Conservation (phyloP, 1,140 invertebrate genomes). For the Microplitis demolitor region DNA sequence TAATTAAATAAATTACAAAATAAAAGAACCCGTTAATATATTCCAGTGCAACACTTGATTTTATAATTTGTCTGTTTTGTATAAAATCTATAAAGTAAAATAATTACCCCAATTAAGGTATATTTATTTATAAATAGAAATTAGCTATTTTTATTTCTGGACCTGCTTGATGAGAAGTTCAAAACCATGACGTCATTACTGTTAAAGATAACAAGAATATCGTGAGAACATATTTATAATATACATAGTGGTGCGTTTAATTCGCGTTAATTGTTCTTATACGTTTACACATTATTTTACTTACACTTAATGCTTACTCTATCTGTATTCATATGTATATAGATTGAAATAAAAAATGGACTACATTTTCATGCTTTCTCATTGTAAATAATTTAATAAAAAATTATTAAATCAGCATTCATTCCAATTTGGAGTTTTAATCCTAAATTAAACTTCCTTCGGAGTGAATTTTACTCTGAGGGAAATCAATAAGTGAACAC, state of each 20-base stretch:
- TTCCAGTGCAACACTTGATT: too few relatives aligned
- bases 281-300: slow-evolving; percentile 4
- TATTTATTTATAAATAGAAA: background rate
- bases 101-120: too few relatives aligned
- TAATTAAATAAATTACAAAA: too few relatives aligned
- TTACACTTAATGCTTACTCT: background rate
- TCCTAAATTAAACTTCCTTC: too few relatives aligned
- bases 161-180: slow-evolving; percentile 5
- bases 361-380: background rate
- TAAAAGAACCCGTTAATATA: too few relatives aligned
- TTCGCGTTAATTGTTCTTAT: slow-evolving; percentile 11
- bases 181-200: slow-evolving; percentile 33
- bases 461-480: too few relatives aligned
- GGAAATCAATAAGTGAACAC: too few relatives aligned
- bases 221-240: slow-evolving; percentile 29
- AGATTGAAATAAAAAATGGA: background rate
- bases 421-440: too few relatives aligned
- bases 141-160: slow-evolving; percentile 7
- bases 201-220: slow-evolving; percentile 19
- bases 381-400: too few relatives aligned
- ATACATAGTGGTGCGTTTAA: slow-evolving; percentile 10
- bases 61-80: too few relatives aligned
- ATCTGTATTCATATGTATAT: background rate
- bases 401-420: too few relatives aligned
- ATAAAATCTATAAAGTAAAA: too few relatives aligned